Conservation (phyloP, 2,113 vertebrate species). For the Dolichallabes microphthalmus region DNA sequence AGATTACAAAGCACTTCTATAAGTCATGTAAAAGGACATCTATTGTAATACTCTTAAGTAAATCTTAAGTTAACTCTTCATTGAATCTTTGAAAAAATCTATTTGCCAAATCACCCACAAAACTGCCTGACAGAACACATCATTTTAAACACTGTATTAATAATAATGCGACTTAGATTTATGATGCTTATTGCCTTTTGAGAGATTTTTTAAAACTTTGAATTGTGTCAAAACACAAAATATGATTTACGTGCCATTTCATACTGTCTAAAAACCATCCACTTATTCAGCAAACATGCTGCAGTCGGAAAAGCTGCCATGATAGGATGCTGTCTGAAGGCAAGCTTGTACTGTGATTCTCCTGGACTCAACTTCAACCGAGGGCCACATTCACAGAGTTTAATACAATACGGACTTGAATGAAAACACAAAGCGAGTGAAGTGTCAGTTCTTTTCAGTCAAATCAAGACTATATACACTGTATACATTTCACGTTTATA, state of each 20-base stretch:
- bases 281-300: background rate
- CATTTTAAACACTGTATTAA: background rate
- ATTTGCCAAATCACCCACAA: background rate
- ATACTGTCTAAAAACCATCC: background rate
- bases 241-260: background rate
- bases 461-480: background rate
- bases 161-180: background rate
- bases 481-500: background rate
- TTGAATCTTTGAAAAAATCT: background rate
- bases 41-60: background rate
- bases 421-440: slow-evolving; percentile 25
- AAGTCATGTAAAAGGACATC: background rate
- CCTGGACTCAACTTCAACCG: slow-evolving; percentile 29
- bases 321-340: background rate
- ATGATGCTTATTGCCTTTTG: background rate
- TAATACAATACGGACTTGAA: slow-evolving; percentile 23
- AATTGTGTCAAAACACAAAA: background rate
- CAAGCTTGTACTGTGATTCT: slow-evolving; percentile 18
- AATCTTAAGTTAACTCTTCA: too few relatives aligned
- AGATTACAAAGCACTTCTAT: background rate
- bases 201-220: background rate
- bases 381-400: slow-evolving; percentile 37
- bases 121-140: background rate
- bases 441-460: slow-evolving; percentile 27
- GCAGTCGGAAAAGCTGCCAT: background rate